These are phyloP conservation scores for Hyles euphorbiae DNA, from an alignment of 1,140 invertebrate species.

Conservation along the genomic window DNA sequence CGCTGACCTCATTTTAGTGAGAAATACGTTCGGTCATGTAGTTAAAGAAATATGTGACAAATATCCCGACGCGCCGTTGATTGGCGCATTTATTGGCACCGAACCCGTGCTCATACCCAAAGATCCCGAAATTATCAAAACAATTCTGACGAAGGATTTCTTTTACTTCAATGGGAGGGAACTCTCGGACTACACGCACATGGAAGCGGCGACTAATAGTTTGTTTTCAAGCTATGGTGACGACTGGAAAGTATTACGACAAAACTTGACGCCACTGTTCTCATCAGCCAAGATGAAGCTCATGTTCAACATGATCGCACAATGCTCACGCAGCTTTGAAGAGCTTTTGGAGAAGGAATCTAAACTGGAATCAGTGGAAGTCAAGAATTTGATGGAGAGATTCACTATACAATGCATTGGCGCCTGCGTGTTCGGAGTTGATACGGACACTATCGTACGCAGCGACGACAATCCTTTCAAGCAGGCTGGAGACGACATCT, in stretches of 20 bases:
- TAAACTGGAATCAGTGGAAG: conserved; percentile 34
- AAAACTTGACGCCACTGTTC: conserved; percentile 78
- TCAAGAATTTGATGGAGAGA: conserved; percentile 63
- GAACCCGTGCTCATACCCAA: conserved; percentile 61
- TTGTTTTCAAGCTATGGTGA: conserved; percentile 60
- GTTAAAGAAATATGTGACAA: conserved; percentile 35
- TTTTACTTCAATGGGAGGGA: conserved; percentile 70
- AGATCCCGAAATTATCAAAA: conserved; percentile 70
- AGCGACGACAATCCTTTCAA: conserved; percentile 66
- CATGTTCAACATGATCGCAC: conserved; percentile 71
- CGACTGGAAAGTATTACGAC: conserved; percentile 76
- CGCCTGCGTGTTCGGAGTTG: conserved; percentile 76
- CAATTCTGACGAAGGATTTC: conserved; percentile 71
- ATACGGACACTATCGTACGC: conserved; percentile 67
- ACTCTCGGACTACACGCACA: conserved; percentile 62
- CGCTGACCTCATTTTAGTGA: conserved; percentile 39
- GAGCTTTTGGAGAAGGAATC: conserved; percentile 29
- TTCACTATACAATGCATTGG: conserved; percentile 78
- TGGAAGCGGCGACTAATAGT: conserved; percentile 43
- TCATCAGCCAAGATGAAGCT: conserved; percentile 77
- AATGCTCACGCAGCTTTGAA: conserved; percentile 56
- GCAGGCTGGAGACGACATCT: conserved; percentile 56
- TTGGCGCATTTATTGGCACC: conserved; percentile 56
- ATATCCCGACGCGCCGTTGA: conserved; percentile 46
- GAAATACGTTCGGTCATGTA: conserved; percentile 23